Evolutionary conservation across 2,797 vertebrate species (phyloP).

Genomic region (Lacerta bilineata): DNA sequence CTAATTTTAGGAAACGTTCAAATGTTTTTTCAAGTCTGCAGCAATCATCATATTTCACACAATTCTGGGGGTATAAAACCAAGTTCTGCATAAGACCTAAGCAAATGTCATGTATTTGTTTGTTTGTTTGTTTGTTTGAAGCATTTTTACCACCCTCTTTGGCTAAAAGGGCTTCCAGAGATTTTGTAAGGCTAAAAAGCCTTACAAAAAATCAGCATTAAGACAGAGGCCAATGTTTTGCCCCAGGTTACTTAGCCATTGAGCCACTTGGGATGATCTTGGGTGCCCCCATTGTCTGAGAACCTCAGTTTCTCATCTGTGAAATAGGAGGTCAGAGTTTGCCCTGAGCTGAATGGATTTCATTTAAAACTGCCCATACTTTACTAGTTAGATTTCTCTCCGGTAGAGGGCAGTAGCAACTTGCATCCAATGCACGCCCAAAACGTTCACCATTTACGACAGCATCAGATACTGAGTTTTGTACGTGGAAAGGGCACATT

Average conservation of each 20-base stretch:
- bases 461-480: background rate
- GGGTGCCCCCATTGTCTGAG: background rate
- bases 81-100: background rate
- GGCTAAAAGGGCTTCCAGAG: too few relatives aligned
- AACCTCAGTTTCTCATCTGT: background rate
- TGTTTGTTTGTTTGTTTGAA: background rate
- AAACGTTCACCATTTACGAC: background rate
- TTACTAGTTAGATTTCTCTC: background rate
- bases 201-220: too few relatives aligned
- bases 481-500: background rate
- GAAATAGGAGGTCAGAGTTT: background rate
- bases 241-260: too few relatives aligned
- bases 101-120: background rate
- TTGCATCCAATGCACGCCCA: background rate
- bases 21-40: background rate
- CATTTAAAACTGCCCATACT: background rate
- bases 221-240: background rate
- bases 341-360: background rate
- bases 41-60: background rate
- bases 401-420: constrained; percentile 41
- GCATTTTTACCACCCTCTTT: too few relatives aligned
- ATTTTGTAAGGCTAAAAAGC: too few relatives aligned
- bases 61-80: background rate
- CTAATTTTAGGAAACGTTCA: background rate
- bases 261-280: background rate